Evolutionary conservation across 2,888 invertebrate genomes (phyloP), one percentile per base, ranked within the genome.

Genomic region (Phragmatobia fuliginosa): DNA sequence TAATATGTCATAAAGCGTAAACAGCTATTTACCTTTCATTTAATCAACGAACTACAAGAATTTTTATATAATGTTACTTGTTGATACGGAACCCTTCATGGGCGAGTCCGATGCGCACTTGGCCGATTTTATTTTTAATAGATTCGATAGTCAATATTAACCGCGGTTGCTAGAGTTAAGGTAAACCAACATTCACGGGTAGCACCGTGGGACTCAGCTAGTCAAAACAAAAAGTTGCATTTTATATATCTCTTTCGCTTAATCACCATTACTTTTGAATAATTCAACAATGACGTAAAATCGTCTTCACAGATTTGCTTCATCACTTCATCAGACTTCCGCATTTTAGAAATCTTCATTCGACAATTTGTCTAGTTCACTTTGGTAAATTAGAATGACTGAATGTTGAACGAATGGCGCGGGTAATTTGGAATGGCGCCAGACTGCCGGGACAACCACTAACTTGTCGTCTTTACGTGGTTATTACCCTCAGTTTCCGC

Each of bases 341-440:
- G 52, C 52, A 4, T 52, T 52, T 52, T 52, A 14, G 4, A 25
- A 52, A 52, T 52, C 52, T 52, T 25, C 25, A 25, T 25, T 25
- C 52, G 25, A 3, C 14, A 25, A 52, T 25, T 14, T 25, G 11
- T 25, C 25, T 25, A 52, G 25, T 52, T 28, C 6, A 28, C 56
- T 56, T 56, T 56, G 6, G 14, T 56, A 56, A 28, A 28, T 16
- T 28, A 28, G 56, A 56, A 56, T n/a, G 62, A 33, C 65, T 71
- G 71, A 72, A 67, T 72, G 65, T 62, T 63, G 78, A 66, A 74
- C 69, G 75, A 41, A 60, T n/a, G 25, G 56, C 56, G 25, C 60
- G 58, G 21, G 45, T 41, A 38, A 58, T 68, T 80, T 80, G 78
- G 78, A 58, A 14, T 49, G 45, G 32, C 68, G 78, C 81, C 81